phyloP scores from a whole-genome alignment of 2,113 vertebrate species.

The Megaleporinus macrocephalus region DNA sequence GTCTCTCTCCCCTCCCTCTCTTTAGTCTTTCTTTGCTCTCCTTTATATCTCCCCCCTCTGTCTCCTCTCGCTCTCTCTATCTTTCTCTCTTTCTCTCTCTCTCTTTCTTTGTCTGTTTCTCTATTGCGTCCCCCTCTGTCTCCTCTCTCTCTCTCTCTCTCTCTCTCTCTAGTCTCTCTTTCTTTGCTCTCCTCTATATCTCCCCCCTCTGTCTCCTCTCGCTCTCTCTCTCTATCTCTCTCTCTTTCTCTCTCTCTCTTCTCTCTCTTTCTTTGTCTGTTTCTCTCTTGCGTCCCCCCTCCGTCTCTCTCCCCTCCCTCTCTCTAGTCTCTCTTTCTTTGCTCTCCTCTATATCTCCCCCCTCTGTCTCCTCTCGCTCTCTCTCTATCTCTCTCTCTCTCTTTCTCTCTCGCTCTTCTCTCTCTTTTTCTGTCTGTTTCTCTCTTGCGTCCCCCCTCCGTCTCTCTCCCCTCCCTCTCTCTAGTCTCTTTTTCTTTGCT shows the following conservation, averaged over 20 bases:
- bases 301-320: slow-evolving; percentile 5
- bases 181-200: neutral
- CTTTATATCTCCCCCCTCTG: neutral
- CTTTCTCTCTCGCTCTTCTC: neutral
- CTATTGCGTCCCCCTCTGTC: too few relatives aligned
- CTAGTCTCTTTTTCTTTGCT: slow-evolving; percentile 13
- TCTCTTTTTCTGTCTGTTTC: neutral
- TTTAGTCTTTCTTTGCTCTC: neutral
- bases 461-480: neutral
- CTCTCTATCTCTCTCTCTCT: neutral
- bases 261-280: neutral
- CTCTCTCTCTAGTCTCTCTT: too few relatives aligned
- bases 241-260: neutral
- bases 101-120: too few relatives aligned
- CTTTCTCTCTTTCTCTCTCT: neutral
- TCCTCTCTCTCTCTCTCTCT: neutral
- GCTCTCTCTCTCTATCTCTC: too few relatives aligned
- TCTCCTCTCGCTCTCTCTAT: slow-evolving; percentile 18
- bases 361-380: too few relatives aligned
- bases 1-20: too few relatives aligned
- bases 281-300: neutral
- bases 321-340: neutral
- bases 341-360: too few relatives aligned
- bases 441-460: neutral
- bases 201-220: neutral